These are phyloP conservation scores for Aegithalos caudatus DNA, from an alignment of 2,113 vertebrate genomes.

Conservation along the genomic window DNA sequence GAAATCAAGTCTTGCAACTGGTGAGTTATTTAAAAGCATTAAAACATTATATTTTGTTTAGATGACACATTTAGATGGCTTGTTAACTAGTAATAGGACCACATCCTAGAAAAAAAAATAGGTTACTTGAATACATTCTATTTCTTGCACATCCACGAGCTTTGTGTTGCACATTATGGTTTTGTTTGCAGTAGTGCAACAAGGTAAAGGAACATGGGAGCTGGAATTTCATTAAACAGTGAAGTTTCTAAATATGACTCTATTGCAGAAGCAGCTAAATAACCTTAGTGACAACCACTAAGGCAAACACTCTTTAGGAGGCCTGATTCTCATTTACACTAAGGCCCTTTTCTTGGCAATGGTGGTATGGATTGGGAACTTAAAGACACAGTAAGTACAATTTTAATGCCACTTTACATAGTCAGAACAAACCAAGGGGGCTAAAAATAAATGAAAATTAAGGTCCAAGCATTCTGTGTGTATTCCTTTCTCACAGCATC, in stretches of 20 bases:
- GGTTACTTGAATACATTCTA: not conserved
- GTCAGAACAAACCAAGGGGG: not conserved
- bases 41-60: not conserved
- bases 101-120: not conserved
- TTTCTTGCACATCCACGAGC: not conserved
- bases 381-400: not conserved
- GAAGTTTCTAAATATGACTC: not conserved
- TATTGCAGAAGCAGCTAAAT: not conserved
- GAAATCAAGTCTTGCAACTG: not conserved
- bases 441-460: not conserved
- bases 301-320: not conserved
- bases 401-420: conserved; percentile 9
- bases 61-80: not conserved
- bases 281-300: not conserved
- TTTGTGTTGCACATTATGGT: not conserved
- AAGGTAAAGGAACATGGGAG: not conserved
- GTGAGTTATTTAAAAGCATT: not conserved
- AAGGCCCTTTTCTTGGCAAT: not conserved
- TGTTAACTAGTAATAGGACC: not conserved
- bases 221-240: not conserved
- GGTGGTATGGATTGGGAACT: not conserved
- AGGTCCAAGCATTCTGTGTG: not conserved
- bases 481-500: not conserved
- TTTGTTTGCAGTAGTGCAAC: not conserved
- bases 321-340: not conserved